Evolutionary conservation across 2,797 vertebrate species (phyloP).

Genomic region (Champsocephalus gunnari): DNA sequence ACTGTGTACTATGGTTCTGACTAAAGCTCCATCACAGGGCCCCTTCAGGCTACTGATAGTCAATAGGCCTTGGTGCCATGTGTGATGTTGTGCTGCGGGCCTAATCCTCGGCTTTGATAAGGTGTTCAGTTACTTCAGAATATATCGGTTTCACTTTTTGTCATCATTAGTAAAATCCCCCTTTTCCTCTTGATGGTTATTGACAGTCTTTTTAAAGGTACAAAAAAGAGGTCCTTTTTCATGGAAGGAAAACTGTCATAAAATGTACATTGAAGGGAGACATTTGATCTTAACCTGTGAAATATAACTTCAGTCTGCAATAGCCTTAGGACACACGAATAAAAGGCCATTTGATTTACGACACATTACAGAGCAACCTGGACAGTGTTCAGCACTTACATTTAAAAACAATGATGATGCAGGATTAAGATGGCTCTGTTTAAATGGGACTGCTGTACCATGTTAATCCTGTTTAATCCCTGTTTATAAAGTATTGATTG

Average conservation of each 20-base stretch:
- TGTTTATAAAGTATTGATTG: neutral
- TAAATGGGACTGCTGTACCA: neutral
- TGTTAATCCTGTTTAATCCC: neutral
- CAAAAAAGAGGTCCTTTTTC: constrained; percentile 30
- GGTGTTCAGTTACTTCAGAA: constrained; percentile 63
- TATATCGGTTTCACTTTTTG: constrained; percentile 60
- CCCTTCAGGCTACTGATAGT: constrained; percentile 62
- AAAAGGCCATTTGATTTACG: constrained; percentile 21
- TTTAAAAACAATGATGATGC: constrained; percentile 17
- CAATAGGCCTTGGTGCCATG: constrained; percentile 50
- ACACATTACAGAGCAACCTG: neutral
- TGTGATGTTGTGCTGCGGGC: constrained; percentile 69
- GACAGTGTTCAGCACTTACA: constrained; percentile 19
- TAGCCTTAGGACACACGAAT: constrained; percentile 36
- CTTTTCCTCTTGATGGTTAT: constrained; percentile 20
- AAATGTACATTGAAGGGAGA: constrained; percentile 13
- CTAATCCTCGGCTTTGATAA: constrained; percentile 70
- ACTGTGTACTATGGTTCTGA: constrained; percentile 61
- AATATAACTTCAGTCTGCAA: constrained; percentile 3
- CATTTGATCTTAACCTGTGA: constrained; percentile 5
- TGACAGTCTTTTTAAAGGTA: constrained; percentile 20
- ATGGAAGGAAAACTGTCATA: neutral
- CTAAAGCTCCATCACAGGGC: constrained; percentile 65
- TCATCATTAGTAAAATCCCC: constrained; percentile 39
- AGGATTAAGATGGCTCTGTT: constrained; percentile 8